A percentile compares a stretch with the other conserved stretches of the same genome.
These are phyloP conservation scores for Lepas anatifera DNA, from an alignment of 2,888 invertebrate genomes.

Conservation along the genomic window DNA sequence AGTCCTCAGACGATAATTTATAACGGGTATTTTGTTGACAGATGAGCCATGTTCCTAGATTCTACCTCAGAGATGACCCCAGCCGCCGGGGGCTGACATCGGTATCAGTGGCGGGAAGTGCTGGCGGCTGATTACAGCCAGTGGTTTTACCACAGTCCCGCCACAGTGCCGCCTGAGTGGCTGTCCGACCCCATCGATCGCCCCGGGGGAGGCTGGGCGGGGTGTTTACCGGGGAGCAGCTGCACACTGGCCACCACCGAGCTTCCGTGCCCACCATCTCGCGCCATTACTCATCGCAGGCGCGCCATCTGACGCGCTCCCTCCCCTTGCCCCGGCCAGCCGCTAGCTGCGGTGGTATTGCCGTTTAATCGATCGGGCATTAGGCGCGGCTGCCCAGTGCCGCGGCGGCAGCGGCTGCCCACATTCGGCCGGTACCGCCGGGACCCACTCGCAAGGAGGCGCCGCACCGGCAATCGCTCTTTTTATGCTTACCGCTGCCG, in stretches of 20 bases:
- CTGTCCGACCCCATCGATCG: background rate
- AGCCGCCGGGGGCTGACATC: background rate
- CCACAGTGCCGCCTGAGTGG: too few relatives aligned
- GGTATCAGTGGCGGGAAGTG: too few relatives aligned
- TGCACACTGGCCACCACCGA: background rate
- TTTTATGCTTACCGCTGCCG: too few relatives aligned
- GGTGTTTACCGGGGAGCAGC: background rate
- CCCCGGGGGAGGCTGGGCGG: background rate
- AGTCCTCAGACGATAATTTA: too few relatives aligned
- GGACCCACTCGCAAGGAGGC: too few relatives aligned
- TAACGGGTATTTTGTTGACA: slow-evolving; percentile 10
- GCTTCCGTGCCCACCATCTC: background rate
- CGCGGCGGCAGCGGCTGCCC: background rate
- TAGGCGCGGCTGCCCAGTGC: background rate
- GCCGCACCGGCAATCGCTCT: too few relatives aligned
- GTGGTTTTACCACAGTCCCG: too few relatives aligned
- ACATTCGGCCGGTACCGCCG: background rate
- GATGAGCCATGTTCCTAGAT: slow-evolving; percentile 6
- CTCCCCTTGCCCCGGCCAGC: background rate
- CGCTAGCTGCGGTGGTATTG: background rate
- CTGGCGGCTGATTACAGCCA: too few relatives aligned
- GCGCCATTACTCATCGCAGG: background rate
- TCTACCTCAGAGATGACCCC: background rate
- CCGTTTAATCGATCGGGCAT: slow-evolving; percentile 1
- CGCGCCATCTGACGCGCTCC: background rate